Base-by-base conservation (phyloP, 2,797 vertebrate species). In the Anniella stebbinsi region DNA sequence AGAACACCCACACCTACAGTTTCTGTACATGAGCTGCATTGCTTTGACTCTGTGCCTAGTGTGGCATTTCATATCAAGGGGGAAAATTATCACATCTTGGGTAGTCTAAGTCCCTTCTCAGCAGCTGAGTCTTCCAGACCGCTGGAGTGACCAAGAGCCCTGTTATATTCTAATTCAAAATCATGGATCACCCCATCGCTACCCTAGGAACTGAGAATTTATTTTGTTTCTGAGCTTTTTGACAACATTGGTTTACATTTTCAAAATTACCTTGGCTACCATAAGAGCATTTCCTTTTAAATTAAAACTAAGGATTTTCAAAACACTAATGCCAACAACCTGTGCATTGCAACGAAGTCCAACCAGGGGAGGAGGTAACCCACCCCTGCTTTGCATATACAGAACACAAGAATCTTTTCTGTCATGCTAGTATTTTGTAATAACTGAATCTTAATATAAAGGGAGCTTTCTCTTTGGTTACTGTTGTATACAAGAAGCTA, bases 401-500 rank as follows among this genome's bases (percentile, higher is more conserved):
- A 89, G 25, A 83, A 87, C 41, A 75, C 23, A 92, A 54, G 63
- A 54, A 82, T 54, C 45, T 91, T 91, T 91, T 87, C 11, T 30
- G 41, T 67, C 90, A 86, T n/a, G 51, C 2, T 92, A 57, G n/a
- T 36, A 69, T 69, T 36, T 88, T 87, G 84, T 51, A 93, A 87
- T 28, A 72, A 9, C 3, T 89, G 72, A 93, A 86, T 0, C 0
- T 89, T 88, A 45, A 69, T 51, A 38, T 36, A 76, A 41, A 91
- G 9, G 89, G 86, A 93, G 88, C 80, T 93, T 90, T 93, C 82
- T 93, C 78, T 89, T 91, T 85, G 85, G 67, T 88, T 94, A 92
- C 70, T 92, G 0, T 88, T 91, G 91, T 77, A 72, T 82, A 84
- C 94, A 93, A 92, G 84, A 95, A 23, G 88, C 93, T 60, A 93